Conservation (phyloP, 2,888 invertebrate species). For the Epinotia bilunana region DNA sequence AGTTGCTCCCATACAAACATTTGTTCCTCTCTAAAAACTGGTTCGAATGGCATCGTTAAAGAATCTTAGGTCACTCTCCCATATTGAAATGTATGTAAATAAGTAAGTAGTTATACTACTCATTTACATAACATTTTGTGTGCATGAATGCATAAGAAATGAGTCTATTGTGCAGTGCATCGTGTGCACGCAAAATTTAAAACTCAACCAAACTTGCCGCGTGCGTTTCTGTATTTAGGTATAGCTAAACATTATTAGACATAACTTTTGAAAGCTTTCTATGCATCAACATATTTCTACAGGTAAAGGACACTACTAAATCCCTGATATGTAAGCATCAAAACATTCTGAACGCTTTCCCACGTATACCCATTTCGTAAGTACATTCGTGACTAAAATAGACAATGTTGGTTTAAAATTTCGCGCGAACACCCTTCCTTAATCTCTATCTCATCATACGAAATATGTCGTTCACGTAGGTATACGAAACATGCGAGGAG, state of each 20-base stretch:
- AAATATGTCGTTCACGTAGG: slow-evolving; percentile 38
- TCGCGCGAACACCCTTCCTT: slow-evolving; percentile 17
- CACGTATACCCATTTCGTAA: neutral
- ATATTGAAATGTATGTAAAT: no score
- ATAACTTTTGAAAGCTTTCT: neutral
- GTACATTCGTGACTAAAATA: slow-evolving; percentile 10
- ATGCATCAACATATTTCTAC: neutral
- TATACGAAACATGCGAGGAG: slow-evolving; percentile 19
- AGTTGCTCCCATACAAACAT: no score
- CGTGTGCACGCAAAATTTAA: neutral
- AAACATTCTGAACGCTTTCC: neutral
- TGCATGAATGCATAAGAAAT: no score
- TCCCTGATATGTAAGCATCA: neutral
- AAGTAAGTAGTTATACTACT: no score
- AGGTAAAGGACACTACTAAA: neutral
- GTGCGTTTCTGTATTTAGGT: neutral
- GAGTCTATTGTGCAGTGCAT: no score
- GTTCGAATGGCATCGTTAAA: no score
- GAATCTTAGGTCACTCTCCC: no score
- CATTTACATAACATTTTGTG: no score
- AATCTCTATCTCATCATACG: slow-evolving; percentile 16
- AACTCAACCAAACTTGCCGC: neutral
- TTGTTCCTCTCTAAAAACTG: no score
- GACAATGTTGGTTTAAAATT: slow-evolving; percentile 25
- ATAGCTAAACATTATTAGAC: no score